Percentiles rank a stretch among this genome's conserved stretches.
Evolutionary conservation across 1,140 invertebrate genomes (phyloP).

Genomic region (Meloidogyne hapla): DNA sequence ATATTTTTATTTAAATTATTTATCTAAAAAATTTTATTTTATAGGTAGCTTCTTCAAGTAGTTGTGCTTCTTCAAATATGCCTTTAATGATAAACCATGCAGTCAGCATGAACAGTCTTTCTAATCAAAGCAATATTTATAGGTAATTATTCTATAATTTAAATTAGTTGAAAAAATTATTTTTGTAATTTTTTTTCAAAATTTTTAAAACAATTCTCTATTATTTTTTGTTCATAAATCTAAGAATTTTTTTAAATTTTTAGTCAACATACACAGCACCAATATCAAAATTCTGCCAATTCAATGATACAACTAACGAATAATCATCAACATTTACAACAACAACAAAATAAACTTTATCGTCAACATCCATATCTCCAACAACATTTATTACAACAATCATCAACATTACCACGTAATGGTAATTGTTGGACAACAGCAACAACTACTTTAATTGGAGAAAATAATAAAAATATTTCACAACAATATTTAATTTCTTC

Average conservation of each 20-base stretch:
- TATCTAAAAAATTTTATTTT: not conserved
- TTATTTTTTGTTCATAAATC: not conserved
- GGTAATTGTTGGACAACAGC: not conserved
- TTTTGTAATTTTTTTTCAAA: too few species aligned
- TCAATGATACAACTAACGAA: not conserved
- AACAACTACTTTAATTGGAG: not conserved
- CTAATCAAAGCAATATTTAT: not conserved
- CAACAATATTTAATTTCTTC: not conserved
- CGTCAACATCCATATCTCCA: not conserved
- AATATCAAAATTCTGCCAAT: not conserved
- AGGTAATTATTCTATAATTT: too few species aligned
- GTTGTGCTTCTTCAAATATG: constrained; percentile 22
- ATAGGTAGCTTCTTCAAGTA: not conserved
- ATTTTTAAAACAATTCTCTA: too few species aligned
- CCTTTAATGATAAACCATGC: constrained; percentile 16
- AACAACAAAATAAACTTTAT: constrained; percentile 1
- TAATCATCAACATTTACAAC: not conserved
- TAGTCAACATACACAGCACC: not conserved
- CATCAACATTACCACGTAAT: constrained; percentile 1
- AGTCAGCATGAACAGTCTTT: constrained; percentile 16
- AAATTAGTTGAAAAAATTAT: too few species aligned
- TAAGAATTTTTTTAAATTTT: too few species aligned
- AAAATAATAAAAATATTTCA: not conserved
- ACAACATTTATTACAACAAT: constrained; percentile 3
- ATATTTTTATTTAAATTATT: not conserved